Base-by-base conservation (phyloP, 2,888 invertebrate genomes). In the Noctua fimbriata region DNA sequence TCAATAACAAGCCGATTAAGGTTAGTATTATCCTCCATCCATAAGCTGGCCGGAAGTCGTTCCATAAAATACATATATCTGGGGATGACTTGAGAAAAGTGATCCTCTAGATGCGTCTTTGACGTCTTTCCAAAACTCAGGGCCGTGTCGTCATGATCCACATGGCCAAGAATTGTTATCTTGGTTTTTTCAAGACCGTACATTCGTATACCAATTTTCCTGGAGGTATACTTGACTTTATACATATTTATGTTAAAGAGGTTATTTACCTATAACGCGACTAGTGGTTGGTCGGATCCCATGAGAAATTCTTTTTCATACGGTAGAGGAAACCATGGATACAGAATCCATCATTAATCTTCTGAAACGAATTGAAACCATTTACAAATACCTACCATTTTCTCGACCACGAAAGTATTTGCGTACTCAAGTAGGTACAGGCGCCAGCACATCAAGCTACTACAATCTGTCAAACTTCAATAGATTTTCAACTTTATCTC, bases 1-100 rank as follows among this genome's bases (percentile, higher is more conserved):
- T 98, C 4, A 97, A 98, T 88, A 97, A 97, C 72, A 97, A 97
- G 79, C 97, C 97, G 36, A 97, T 98, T 32, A 97, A 98, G 95
- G 98, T 98, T 92, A 47, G 32, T 58, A 14, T 14, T 24, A 14
- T 58, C 5, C 12, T 12, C n/a, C n/a, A n/a, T 12, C n/a, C n/a
- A n/a, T 58, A 12, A 58, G n/a, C n/a, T 14, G 12, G 58, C 4
- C 14, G 14, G 55, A 58, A 58, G 58, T n/a, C n/a, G 7, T 58
- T n/a, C n/a, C 14, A n/a, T n/a, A 1, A n/a, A n/a, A n/a, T n/a
- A 58, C 14, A 58, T n/a, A 58, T n/a, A 58, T n/a, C 5, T n/a
- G 14, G n/a, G 4, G 14, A n/a, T 12, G n/a, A n/a, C 5, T 58
- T 14, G n/a, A n/a, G n/a, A n/a, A n/a, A 58, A 58, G n/a, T n/a